These are phyloP conservation scores for Calyptommatus sinebrachiatus DNA, from an alignment of 2,113 vertebrate genomes.

Conservation along the genomic window DNA sequence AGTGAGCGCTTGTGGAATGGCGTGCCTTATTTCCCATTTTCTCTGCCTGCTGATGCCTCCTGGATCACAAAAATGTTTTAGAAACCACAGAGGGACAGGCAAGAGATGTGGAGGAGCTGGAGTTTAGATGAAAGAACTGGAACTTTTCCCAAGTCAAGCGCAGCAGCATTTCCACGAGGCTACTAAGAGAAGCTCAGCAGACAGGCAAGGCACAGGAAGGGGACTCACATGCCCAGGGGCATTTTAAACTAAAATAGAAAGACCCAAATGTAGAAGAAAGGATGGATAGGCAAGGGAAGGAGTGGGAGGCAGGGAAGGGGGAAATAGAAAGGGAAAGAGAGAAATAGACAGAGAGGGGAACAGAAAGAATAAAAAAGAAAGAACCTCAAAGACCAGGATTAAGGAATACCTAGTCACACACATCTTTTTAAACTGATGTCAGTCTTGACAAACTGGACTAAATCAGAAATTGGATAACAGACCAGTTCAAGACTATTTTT, in stretches of 20 bases:
- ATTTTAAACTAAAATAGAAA: too few relatives aligned
- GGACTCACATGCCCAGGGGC: background rate
- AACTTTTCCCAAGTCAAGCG: background rate
- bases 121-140: background rate
- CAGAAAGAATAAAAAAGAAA: too few relatives aligned
- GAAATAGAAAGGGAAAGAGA: too few relatives aligned
- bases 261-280: too few relatives aligned
- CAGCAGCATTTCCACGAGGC: background rate
- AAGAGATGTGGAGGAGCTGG: background rate
- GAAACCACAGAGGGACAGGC: background rate
- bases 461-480: too few relatives aligned
- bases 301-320: too few relatives aligned
- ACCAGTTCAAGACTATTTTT: too few relatives aligned
- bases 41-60: background rate
- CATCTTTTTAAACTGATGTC: too few relatives aligned
- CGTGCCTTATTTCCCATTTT: background rate
- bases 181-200: background rate
- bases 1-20: background rate
- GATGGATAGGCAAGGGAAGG: background rate
- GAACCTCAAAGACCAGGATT: background rate
- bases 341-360: too few relatives aligned
- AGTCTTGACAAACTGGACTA: too few relatives aligned
- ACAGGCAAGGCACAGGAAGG: background rate
- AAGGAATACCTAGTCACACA: too few relatives aligned
- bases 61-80: background rate